Evolutionary conservation across 2,888 invertebrate genomes (phyloP), one percentile per base, ranked within the genome.

Genomic region (Drosophila tanythrix): DNA sequence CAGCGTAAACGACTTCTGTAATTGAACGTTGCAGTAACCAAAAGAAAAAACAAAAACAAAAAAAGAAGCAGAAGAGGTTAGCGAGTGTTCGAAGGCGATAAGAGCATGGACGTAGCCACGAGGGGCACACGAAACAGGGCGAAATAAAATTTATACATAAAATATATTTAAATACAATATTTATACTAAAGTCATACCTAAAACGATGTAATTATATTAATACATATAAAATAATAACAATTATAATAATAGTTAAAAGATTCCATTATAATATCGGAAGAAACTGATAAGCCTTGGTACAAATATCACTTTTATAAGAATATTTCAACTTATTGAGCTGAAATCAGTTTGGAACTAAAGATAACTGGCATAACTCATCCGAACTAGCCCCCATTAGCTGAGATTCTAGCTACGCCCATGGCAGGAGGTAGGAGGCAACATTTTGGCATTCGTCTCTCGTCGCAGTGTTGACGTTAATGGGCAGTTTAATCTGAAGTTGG

Each of bases 1-100:
- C 91, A 98, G 95, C 88, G 98, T 98, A 94, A 98, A 98, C 88
- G 98, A 97, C 94, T 97, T 96, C 98, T 97, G 96, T 85, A 95
- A 95, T 92, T 91, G 82, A 84, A 89, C 77, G 63, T 70, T 70
- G 69, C 68, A 35, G 40, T 27, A 67, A 2, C 27, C 27, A 38
- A 46, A 57, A 35, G 31, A 59, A 51, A 72, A 63, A 65, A 72
- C 68, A 65, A 65, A 40, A 38, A 33, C 33, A 11, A 25, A 15
- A 55, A 5, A 25, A 31, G 21, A 31, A 43, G 57, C 57, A 31
- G 15, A 56, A n/a, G 29, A 31, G 29, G 40, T 43, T 15, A 40
- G 38, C 43, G 21, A 21, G 15, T 31, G 4, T 31, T 40, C 38
- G 31, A 29, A 29, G n/a, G 1, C 21, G 29, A 5, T 21, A 27